These are phyloP conservation scores for Dendrolimus houi DNA, from an alignment of 2,888 invertebrate species.

Conservation along the genomic window DNA sequence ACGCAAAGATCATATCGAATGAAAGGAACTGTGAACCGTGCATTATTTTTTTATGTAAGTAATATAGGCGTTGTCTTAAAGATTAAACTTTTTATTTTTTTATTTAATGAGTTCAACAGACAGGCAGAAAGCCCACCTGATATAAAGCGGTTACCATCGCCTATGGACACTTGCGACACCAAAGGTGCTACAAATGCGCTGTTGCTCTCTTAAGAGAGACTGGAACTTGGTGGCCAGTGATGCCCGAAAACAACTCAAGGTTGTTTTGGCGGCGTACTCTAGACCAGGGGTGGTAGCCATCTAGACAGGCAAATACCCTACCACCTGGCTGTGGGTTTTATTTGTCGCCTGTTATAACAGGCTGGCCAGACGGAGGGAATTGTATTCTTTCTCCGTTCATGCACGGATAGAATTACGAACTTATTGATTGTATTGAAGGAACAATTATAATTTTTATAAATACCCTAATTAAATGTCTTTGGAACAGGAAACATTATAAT, in stretches of 20 bases:
- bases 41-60: neutral
- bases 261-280: neutral
- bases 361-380: neutral
- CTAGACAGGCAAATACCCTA: neutral
- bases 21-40: neutral
- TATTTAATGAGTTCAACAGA: neutral
- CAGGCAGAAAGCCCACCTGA: neutral
- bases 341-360: neutral
- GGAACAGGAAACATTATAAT: too few species aligned
- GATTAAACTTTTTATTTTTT: neutral
- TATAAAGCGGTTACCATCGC: neutral
- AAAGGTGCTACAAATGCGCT: neutral
- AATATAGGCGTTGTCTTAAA: neutral
- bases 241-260: neutral
- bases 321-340: neutral
- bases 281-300: neutral
- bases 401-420: neutral
- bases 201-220: neutral
- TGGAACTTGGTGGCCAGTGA: neutral
- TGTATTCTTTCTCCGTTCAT: neutral
- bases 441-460: too few species aligned
- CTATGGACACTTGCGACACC: neutral
- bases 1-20: conserved; percentile 15
- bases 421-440: too few species aligned
- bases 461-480: too few species aligned